Base-by-base conservation (phyloP, 2,888 invertebrate species). In the Branchellion lobata region DNA sequence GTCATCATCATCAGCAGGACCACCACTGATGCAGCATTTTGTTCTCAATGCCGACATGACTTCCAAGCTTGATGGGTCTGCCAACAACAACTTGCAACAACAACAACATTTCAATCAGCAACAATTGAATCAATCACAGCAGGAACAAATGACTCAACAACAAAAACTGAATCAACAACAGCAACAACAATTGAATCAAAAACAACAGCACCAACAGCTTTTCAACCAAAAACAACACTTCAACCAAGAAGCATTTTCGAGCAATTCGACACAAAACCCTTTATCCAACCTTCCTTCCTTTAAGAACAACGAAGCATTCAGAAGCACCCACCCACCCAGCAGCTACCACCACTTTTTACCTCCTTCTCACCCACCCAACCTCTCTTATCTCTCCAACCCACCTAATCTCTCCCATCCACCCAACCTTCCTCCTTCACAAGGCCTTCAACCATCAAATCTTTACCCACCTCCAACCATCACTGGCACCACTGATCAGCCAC, bases 121-220 rank as follows among this genome's bases (percentile, higher is more conserved):
- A 65, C 65, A 27, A 21, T 21, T 11, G 65, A 5, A 65, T 3
- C 65, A 27, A 21, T 21, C 3, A 21, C 65, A 65, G 8, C 5
- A 65, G 5, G 8, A 65, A 65, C 65, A 65, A 65, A 8, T 29
- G 29, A 5, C 5, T 11, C 65, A 65, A 65, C 65, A 65, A 65
- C 65, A 65, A 11, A 11, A 27, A 65, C 65, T 11, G 3, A 5
- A n/a, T 5, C 65, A 65, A 65, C 65, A 65, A 65, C 65, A 5
- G 5, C 65, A 65, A 65, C 65, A 65, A 65, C 65, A 65, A n/a
- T n/a, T n/a, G n/a, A n/a, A n/a, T n/a, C n/a, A n/a, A 29, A 5
- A 65, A 29, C 65, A 65, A 29, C 65, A 65, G n/a, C 65, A 5
- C n/a, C 65, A 27, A 27, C 65, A 65, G n/a, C n/a, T 5, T 11